Evolutionary conservation across 2,888 invertebrate genomes (phyloP).

Genomic region (Hylaea fasciaria): DNA sequence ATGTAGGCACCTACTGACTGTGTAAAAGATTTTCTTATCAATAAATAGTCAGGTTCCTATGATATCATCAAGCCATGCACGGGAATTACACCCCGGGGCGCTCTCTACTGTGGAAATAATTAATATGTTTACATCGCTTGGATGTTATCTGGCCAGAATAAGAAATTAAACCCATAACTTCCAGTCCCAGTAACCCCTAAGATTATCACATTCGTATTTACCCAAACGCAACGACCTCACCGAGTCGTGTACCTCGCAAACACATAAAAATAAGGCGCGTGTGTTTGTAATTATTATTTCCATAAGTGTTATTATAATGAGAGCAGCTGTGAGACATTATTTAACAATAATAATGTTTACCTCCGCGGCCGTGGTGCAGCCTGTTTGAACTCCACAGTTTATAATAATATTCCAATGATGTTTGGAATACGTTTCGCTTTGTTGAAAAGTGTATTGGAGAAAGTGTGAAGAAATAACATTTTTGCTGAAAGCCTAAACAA

Average conservation of each 20-base stretch:
- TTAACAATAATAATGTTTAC: slow-evolving; percentile 61
- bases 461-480: background rate
- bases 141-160: slow-evolving; percentile 15
- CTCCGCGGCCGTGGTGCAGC: slow-evolving; percentile 43
- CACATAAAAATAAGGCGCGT: slow-evolving; percentile 40
- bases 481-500: too few species aligned
- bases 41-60: too few species aligned
- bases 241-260: slow-evolving; percentile 37
- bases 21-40: too few species aligned
- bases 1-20: too few species aligned
- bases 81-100: too few species aligned
- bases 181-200: background rate
- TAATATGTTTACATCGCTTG: too few species aligned
- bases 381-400: slow-evolving; percentile 46
- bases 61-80: too few species aligned
- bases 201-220: slow-evolving; percentile 22
- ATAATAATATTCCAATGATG: slow-evolving; percentile 40
- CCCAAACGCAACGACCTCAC: slow-evolving; percentile 12
- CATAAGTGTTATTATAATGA: slow-evolving; percentile 42
- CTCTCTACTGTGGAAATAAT: too few species aligned
- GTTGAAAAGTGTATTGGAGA: slow-evolving; percentile 20
- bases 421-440: slow-evolving; percentile 42
- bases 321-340: slow-evolving; percentile 56
- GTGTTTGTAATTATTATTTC: slow-evolving; percentile 36
- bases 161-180: slow-evolving; percentile 29